phyloP scores from a whole-genome alignment of 2,797 vertebrate genomes.

The Lithobates sylvaticus region DNA sequence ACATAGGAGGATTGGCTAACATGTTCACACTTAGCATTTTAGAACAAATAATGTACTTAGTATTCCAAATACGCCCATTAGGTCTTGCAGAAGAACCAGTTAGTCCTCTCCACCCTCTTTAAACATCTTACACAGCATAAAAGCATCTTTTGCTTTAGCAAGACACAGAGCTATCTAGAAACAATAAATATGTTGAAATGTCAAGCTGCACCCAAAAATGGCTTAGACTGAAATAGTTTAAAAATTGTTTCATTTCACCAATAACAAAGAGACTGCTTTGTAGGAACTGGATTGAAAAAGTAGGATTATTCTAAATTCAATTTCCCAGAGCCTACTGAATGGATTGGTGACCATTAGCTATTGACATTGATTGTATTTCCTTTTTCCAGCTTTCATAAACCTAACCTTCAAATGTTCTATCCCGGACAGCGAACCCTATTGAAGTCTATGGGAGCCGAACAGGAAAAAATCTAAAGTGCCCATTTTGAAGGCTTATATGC shows the following conservation, averaged over 20 bases:
- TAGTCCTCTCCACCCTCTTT: conserved; percentile 39
- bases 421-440: too few species aligned
- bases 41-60: conserved; percentile 29
- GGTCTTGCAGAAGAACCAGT: conserved; percentile 21
- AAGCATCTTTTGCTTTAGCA: conserved; percentile 9
- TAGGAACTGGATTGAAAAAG: background rate
- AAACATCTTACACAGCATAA: conserved; percentile 30
- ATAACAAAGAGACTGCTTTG: background rate
- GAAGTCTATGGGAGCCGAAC: too few species aligned
- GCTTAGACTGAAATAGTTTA: background rate
- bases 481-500: too few species aligned
- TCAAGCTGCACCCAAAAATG: background rate
- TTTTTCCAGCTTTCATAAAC: too few species aligned
- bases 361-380: too few species aligned
- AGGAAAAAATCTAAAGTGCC: too few species aligned
- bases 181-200: background rate
- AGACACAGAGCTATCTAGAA: background rate
- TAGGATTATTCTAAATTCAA: background rate
- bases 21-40: background rate
- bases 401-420: too few species aligned
- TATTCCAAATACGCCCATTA: conserved; percentile 18
- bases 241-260: background rate
- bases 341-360: too few species aligned
- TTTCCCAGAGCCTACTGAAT: too few species aligned
- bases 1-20: background rate